A percentile compares a stretch with the other conserved stretches of the same genome.
Evolutionary conservation across 2,797 vertebrate species (phyloP).

Genomic region (Gymnothorax javanicus): DNA sequence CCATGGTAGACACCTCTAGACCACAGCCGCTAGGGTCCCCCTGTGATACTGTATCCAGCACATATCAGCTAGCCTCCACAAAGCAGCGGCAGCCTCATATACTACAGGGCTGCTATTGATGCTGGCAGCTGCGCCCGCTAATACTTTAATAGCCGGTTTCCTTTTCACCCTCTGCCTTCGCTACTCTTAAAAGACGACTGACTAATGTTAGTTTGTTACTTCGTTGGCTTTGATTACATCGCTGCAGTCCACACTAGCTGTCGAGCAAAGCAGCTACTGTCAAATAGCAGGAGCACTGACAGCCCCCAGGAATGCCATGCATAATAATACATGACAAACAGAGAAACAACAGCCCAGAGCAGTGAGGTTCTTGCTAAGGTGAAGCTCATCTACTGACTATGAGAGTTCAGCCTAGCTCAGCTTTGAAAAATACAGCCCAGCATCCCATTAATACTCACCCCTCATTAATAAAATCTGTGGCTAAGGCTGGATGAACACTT

Average conservation of each 20-base stretch:
- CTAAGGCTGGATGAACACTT: too few relatives aligned
- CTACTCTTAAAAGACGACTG: neutral
- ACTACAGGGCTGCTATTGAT: neutral
- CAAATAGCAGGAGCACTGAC: neutral
- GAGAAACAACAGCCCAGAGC: neutral
- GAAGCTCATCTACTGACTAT: neutral
- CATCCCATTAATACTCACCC: too few relatives aligned
- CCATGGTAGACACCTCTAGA: too few relatives aligned
- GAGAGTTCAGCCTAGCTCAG: neutral
- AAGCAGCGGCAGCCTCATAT: neutral
- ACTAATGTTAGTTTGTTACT: neutral
- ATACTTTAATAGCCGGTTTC: neutral
- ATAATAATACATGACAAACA: neutral
- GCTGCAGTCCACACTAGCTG: neutral
- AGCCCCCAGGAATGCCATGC: neutral
- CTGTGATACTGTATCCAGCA: neutral
- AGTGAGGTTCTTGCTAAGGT: neutral
- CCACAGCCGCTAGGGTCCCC: too few relatives aligned
- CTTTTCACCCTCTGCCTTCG: neutral
- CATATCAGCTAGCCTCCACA: neutral
- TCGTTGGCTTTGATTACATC: neutral
- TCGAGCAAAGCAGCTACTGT: neutral
- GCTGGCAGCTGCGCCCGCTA: neutral
- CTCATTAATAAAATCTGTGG: too few relatives aligned
- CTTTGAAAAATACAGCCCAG: neutral